Evolutionary conservation across 1,140 invertebrate genomes (phyloP), one percentile per base, ranked within the genome.

Genomic region (Hylaeus volcanicus): DNA sequence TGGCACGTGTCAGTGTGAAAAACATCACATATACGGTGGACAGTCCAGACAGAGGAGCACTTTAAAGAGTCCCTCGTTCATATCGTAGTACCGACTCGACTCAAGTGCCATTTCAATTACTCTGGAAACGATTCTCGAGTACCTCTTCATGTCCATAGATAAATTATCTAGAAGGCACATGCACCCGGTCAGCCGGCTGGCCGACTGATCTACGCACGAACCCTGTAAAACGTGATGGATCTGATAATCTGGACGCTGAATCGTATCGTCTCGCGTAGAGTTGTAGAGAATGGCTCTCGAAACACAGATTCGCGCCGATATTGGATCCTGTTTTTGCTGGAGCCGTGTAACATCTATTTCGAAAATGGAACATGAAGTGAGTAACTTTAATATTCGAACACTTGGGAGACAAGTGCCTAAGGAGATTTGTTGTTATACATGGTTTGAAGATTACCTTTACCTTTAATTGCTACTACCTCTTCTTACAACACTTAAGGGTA

Each of bases 81-180:
- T 86, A 86, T 74, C 55, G 83, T 45, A 78, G 60, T 60, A 70
- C 64, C 79, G 56, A 68, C 79, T 78, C 79, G 70, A 26, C 80
- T 82, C 83, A 79, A 82, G 84, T 79, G 74, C 84, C 84, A 79
- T 86, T 85, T 86, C 83, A 86, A 86, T 86, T 84, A 85, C 76
- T 78, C 81, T 85, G 84, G 82, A 85, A 86, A 85, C 84, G 83
- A 85, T 78, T 86, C 74, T 85, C 83, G 72, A 86, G 84, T 86
- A 78, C 56, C 83, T 85, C 83, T 86, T 86, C 83, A 86, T 83
- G 83, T 55, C 61, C 65, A 48, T 78, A 86, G 83, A 86, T 85
- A 85, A 85, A 82, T 74, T 86, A 82, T 86, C 84, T 73, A 70
- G 84, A 70, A 82, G 74, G 84, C 83, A 72, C 84, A 82, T 85